A percentile compares a stretch with the other conserved stretches of the same genome.
phyloP scores from a whole-genome alignment of 2,888 invertebrate genomes.

The Pegoplata infirma region DNA sequence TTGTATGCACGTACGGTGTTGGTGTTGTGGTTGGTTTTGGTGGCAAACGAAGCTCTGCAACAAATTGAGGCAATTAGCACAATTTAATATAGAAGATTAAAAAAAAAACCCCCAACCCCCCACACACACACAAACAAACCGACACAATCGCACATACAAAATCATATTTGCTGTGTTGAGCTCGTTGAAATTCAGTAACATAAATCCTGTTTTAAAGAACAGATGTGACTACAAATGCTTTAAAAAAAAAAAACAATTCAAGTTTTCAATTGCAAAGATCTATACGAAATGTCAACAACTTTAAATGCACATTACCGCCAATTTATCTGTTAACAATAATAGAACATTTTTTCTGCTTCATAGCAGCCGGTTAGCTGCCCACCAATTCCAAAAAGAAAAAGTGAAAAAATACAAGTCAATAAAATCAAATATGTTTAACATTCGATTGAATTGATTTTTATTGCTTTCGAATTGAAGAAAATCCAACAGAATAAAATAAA shows the following conservation, averaged over 20 bases:
- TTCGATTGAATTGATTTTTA: constrained; percentile 63
- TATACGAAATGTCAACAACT: constrained; percentile 21
- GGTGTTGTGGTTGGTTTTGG: constrained; percentile 77
- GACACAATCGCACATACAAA: background rate
- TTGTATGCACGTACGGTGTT: constrained; percentile 74
- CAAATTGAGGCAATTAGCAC: constrained; percentile 67
- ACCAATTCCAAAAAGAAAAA: background rate
- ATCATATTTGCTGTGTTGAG: constrained; percentile 4
- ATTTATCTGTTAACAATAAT: constrained; percentile 1
- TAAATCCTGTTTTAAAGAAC: constrained; percentile 11
- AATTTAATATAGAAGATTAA: constrained; percentile 45
- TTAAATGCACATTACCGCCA: background rate
- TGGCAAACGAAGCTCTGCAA: constrained; percentile 77
- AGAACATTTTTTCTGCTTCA: background rate
- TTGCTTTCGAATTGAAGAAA: constrained; percentile 54
- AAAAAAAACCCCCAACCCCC: background rate
- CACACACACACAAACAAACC: background rate
- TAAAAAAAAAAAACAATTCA: too few relatives aligned
- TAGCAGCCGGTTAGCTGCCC: background rate
- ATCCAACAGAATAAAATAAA: constrained; percentile 14
- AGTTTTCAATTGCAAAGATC: background rate
- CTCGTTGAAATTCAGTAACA: background rate
- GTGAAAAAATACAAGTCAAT: constrained; percentile 50
- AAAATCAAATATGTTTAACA: constrained; percentile 60
- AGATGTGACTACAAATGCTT: constrained; percentile 7